These are phyloP conservation scores for Catostylus mosaicus DNA, from an alignment of 30 jellyfish, hydroid and myxozoan species.

Conservation along the genomic window DNA sequence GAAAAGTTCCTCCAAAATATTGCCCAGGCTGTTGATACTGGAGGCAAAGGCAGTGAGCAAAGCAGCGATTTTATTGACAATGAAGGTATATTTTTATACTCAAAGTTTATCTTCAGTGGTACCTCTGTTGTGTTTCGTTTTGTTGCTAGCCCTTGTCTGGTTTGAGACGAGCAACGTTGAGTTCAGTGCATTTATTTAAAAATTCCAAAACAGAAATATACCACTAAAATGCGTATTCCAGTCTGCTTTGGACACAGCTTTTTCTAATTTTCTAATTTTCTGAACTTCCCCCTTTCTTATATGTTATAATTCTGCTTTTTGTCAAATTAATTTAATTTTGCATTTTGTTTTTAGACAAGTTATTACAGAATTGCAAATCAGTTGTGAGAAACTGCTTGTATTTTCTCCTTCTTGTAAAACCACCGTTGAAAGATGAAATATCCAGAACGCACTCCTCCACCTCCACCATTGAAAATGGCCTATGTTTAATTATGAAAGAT, in stretches of 20 bases:
- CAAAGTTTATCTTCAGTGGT: no score
- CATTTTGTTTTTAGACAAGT: slow-evolving; percentile 1
- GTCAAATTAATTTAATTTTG: no score
- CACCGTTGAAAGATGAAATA: not conserved
- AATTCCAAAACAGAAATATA: no score
- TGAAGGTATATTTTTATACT: not conserved
- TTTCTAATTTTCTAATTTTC: no score
- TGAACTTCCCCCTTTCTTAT: no score
- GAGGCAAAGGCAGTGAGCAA: not conserved
- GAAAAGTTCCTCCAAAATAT: slow-evolving; percentile 1
- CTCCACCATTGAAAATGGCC: not conserved
- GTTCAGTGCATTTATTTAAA: no score
- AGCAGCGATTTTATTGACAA: not conserved
- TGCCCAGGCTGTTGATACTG: not conserved
- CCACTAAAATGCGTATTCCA: no score
- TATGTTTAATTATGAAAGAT: slow-evolving; percentile 40
- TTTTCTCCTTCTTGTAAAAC: slow-evolving; percentile 25
- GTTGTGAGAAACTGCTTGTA: slow-evolving; percentile 28
- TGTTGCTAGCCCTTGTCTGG: no score
- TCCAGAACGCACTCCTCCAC: not conserved
- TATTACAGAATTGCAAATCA: slow-evolving; percentile 24
- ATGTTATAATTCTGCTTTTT: no score
- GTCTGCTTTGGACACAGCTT: no score
- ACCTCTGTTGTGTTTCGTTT: no score
- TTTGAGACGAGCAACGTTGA: no score